Evolutionary conservation across 2,797 vertebrate genomes (phyloP), one percentile per base, ranked within the genome.

Genomic region (Enteromius fasciolatus): DNA sequence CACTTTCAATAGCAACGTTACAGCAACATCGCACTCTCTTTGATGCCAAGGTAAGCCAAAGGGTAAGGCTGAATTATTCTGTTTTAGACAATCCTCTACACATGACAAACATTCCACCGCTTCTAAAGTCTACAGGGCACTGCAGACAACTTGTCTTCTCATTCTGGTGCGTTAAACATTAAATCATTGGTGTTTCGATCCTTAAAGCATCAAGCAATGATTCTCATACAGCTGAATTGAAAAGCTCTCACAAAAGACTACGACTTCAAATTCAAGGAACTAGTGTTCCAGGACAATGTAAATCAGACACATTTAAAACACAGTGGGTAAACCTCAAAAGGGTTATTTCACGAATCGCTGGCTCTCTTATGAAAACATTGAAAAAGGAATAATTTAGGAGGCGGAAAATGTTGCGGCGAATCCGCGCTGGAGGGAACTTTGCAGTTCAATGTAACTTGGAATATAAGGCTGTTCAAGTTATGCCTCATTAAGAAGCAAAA

Each of bases 311-410:
- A 61, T 6, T 2, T 28, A 70, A 28, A 61, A 61, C 48, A 80
- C 52, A 31, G 41, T 81, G 57, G 46, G 69, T 44, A 81, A 81
- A 73, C 15, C 54, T 57, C 77, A 69, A 87, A 92, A 85, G 89
- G 90, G 86, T 87, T 91, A 90, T 91, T 90, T 90, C 88, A 92
- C 52, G 83, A 92, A 83, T 91, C 90, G 86, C 87, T 82, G 44
- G 84, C 88, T 90, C 83, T 80, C 88, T 90, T 86, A 89, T 89
- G 86, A 83, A 76, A 86, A 86, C 78, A 85, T 81, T 61, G 89
- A 91, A 91, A 85, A 52, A 84, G 82, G 86, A 89, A 89, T 87
- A 41, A 87, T 86, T 90, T 86, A 88, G 87, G 88, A 86, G 84
- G 83, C 70, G 78, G 88, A 87, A 87, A 89, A 73, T 50, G 20